phyloP scores from a whole-genome alignment of 1,140 invertebrate genomes.

The Drosophila nasuta region DNA sequence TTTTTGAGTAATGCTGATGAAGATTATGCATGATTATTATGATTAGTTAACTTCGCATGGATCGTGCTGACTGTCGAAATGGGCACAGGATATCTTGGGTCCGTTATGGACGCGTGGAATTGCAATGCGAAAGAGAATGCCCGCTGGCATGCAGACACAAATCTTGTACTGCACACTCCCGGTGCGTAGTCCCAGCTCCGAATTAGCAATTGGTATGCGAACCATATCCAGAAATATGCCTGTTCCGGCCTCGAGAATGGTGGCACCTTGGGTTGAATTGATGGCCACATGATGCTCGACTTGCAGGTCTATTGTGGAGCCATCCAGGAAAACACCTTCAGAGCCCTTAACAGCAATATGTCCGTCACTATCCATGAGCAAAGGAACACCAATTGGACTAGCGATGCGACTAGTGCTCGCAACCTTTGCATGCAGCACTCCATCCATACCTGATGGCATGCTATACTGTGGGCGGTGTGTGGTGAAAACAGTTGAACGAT shows the following conservation, averaged over 20 bases:
- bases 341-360: slow-evolving; percentile 86
- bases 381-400: slow-evolving; percentile 89
- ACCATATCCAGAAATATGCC: slow-evolving; percentile 90
- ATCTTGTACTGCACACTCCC: slow-evolving; percentile 91
- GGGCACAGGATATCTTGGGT: slow-evolving; percentile 88
- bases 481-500: slow-evolving; percentile 89
- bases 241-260: slow-evolving; percentile 89
- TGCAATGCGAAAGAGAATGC: slow-evolving; percentile 91
- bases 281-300: slow-evolving; percentile 93
- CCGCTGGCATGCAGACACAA: slow-evolving; percentile 94
- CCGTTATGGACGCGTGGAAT: slow-evolving; percentile 86
- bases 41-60: slow-evolving; percentile 86
- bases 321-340: slow-evolving; percentile 88
- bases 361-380: slow-evolving; percentile 88
- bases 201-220: slow-evolving; percentile 89
- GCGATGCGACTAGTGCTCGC: slow-evolving; percentile 90
- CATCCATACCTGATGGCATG: slow-evolving; percentile 89
- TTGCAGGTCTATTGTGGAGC: slow-evolving; percentile 88
- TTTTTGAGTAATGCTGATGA: neutral
- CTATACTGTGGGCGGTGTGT: slow-evolving; percentile 90
- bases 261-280: slow-evolving; percentile 91
- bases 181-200: slow-evolving; percentile 84
- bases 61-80: slow-evolving; percentile 88
- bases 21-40: neutral
- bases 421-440: slow-evolving; percentile 87